phyloP scores from a whole-genome alignment of 2,888 invertebrate genomes.

The Sympetrum striolatum region DNA sequence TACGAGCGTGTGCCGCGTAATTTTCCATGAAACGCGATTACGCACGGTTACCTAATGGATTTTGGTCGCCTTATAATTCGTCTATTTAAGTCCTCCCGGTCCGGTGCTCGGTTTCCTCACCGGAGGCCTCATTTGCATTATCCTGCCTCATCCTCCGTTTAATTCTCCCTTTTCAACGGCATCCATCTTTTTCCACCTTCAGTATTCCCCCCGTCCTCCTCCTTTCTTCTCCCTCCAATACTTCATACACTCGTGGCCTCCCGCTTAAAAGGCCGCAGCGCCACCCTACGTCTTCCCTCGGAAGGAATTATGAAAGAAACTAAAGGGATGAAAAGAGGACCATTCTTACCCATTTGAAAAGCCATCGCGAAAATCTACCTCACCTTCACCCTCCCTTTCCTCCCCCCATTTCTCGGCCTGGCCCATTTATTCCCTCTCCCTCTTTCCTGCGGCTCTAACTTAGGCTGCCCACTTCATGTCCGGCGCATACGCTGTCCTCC shows the following conservation, averaged over 20 bases:
- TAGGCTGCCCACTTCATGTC: conserved; percentile 40
- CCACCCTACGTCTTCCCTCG: not conserved
- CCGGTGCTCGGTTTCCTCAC: not conserved
- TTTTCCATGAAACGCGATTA: not conserved
- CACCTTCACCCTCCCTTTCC: not conserved
- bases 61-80: not conserved
- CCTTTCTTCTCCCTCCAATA: not conserved
- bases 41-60: not conserved
- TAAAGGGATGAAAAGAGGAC: conserved; percentile 11
- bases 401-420: not conserved
- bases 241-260: not conserved
- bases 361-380: conserved; percentile 16
- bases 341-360: conserved; percentile 32
- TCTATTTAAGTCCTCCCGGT: not conserved
- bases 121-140: not conserved
- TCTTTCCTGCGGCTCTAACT: conserved; percentile 14
- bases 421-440: not conserved
- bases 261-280: not conserved
- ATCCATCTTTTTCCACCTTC: not conserved
- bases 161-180: not conserved
- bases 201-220: not conserved
- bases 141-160: not conserved
- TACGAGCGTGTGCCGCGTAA: too few species aligned
- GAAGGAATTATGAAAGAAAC: conserved; percentile 28
- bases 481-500: not conserved